phyloP scores from a whole-genome alignment of 2,113 vertebrate species.

The Ailurus styani region DNA sequence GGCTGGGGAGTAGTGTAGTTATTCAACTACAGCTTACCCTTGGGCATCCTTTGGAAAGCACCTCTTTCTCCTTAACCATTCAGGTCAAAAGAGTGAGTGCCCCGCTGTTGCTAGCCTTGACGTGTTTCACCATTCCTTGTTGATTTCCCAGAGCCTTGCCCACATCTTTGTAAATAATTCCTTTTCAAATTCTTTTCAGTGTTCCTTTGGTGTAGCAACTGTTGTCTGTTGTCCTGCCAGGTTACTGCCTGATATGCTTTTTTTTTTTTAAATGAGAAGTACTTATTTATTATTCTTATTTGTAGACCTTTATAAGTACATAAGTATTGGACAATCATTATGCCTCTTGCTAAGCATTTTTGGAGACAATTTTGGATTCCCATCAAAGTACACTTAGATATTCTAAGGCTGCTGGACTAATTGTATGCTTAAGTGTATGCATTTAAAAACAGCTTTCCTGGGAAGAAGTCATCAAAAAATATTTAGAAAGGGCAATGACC shows the following conservation, averaged over 20 bases:
- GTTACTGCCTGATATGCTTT: background rate
- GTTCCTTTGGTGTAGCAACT: background rate
- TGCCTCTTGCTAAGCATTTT: slow-evolving; percentile 2
- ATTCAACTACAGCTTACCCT: background rate
- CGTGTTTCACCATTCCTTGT: background rate
- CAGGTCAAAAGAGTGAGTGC: background rate
- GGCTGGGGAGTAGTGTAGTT: background rate
- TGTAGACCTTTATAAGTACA: background rate
- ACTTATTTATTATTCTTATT: background rate
- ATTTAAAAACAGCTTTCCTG: slow-evolving; percentile 45
- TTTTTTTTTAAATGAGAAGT: background rate
- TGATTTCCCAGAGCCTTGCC: background rate
- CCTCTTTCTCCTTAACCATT: background rate
- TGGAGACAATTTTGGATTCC: background rate
- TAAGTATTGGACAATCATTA: background rate
- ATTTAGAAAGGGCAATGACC: slow-evolving; percentile 73
- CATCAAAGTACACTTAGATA: background rate
- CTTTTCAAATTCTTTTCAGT: background rate
- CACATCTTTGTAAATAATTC: background rate
- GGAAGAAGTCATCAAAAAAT: slow-evolving; percentile 66
- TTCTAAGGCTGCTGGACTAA: background rate
- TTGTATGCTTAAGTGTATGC: background rate
- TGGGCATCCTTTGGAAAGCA: background rate
- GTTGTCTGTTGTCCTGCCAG: background rate
- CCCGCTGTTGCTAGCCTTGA: background rate